phyloP scores from a whole-genome alignment of 2,888 invertebrate genomes.

The Drosophila aldrichi region DNA sequence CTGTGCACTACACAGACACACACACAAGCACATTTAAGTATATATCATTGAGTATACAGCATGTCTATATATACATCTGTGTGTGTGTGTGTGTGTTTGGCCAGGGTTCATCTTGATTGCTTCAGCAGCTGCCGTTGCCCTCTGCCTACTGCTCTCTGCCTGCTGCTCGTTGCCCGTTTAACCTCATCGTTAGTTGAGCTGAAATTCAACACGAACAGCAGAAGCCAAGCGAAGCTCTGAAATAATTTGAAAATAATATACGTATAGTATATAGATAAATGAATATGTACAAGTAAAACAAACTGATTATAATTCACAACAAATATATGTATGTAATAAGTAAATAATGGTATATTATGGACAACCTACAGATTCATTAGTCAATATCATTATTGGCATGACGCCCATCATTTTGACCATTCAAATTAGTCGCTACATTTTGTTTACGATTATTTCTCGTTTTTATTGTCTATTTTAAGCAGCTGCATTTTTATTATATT shows the following conservation, averaged over 20 bases:
- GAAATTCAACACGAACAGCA: constrained; percentile 24
- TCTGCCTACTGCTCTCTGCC: constrained; percentile 22
- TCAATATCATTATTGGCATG: constrained; percentile 35
- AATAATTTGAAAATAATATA: constrained; percentile 27
- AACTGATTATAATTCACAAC: constrained; percentile 1
- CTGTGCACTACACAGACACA: constrained; percentile 43
- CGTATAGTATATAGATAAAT: neutral
- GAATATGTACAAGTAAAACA: neutral
- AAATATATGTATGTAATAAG: neutral
- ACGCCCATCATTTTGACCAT: constrained; percentile 11
- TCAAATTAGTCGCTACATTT: constrained; percentile 40
- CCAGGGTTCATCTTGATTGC: constrained; percentile 72
- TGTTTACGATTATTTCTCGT: constrained; percentile 17
- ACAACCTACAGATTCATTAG: constrained; percentile 16
- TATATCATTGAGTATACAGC: constrained; percentile 26
- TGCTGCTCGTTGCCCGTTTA: constrained; percentile 33
- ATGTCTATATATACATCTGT: constrained; percentile 3
- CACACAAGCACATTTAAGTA: constrained; percentile 13
- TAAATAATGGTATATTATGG: neutral
- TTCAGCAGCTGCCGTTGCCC: constrained; percentile 56
- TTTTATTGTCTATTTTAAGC: constrained; percentile 14
- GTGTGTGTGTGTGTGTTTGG: constrained; percentile 30
- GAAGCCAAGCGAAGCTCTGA: constrained; percentile 28
- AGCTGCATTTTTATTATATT: constrained; percentile 7
- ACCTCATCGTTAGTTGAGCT: constrained; percentile 40